Percentiles rank a stretch among this genome's conserved stretches.
Conservation (phyloP, 2,888 invertebrate genomes). For the Ceramica pisi region DNA sequence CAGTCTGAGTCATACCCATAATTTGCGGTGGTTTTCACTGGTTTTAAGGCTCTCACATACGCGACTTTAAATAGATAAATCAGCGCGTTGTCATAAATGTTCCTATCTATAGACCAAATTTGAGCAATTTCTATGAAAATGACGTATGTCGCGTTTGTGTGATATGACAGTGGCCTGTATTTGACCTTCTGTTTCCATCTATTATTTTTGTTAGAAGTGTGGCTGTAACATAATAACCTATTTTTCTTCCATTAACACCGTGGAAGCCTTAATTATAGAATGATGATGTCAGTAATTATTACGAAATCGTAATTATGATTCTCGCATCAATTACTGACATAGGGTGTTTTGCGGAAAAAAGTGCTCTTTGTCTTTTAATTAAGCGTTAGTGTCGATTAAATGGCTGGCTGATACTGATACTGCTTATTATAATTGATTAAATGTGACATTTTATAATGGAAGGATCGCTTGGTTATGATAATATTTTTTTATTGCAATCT, state of each 20-base stretch:
- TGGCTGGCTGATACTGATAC: not conserved
- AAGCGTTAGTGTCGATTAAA: not conserved
- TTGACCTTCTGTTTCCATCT: not conserved
- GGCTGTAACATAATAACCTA: slow-evolving; percentile 26
- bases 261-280: slow-evolving; percentile 24
- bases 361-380: not conserved
- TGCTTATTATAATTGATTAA: not conserved
- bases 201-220: not conserved
- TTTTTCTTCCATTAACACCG: slow-evolving; percentile 10
- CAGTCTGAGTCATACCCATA: no score
- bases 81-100: no score
- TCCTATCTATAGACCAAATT: not conserved
- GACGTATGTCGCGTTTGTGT: no score
- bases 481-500: not conserved
- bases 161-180: not conserved
- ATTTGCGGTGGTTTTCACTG: no score
- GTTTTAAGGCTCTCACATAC: no score
- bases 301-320: slow-evolving; percentile 16
- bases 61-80: no score
- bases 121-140: not conserved
- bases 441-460: not conserved
- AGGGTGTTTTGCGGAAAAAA: slow-evolving; percentile 2
- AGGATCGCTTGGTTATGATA: not conserved
- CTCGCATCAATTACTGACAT: slow-evolving; percentile 26
- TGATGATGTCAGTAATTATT: slow-evolving; percentile 29